Evolutionary conservation across 2,113 vertebrate species (phyloP).

Genomic region (Pseudonaja textilis): DNA sequence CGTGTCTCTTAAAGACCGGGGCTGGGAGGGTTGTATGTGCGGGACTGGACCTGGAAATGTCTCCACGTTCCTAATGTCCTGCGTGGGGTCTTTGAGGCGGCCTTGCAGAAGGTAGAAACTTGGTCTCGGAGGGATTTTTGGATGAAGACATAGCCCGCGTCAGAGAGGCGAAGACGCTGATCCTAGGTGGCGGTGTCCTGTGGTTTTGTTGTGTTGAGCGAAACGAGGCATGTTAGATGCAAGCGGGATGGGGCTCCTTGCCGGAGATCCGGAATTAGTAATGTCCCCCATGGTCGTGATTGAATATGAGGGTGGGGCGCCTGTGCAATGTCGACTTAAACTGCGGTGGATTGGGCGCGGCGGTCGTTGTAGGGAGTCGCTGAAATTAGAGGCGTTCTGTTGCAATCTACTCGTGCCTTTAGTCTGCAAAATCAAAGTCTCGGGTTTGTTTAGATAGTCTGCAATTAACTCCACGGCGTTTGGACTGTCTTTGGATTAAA

Average conservation of each 20-base stretch:
- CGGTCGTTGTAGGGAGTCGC: slow-evolving; percentile 13
- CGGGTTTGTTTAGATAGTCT: slow-evolving; percentile 40
- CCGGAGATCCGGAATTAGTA: background rate
- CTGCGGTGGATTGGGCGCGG: slow-evolving; percentile 14
- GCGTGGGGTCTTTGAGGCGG: slow-evolving; percentile 42
- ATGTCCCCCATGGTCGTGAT: background rate
- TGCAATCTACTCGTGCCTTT: background rate
- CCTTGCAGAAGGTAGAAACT: slow-evolving; percentile 27
- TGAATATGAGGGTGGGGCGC: background rate
- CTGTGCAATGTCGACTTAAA: background rate
- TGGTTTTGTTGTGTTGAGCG: background rate
- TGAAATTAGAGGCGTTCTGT: background rate
- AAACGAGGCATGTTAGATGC: background rate
- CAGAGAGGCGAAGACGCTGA: background rate
- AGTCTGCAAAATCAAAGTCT: background rate
- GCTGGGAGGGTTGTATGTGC: background rate
- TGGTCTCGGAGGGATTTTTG: background rate
- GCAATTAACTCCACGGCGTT: slow-evolving; percentile 7
- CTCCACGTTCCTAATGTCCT: background rate
- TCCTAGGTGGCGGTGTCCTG: background rate
- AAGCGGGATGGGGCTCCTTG: background rate
- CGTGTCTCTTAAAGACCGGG: background rate
- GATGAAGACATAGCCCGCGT: background rate
- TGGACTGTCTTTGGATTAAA: slow-evolving; percentile 18
- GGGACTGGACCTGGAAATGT: background rate